These are phyloP conservation scores for Diadromus collaris DNA, from an alignment of 2,888 invertebrate species.

Conservation along the genomic window DNA sequence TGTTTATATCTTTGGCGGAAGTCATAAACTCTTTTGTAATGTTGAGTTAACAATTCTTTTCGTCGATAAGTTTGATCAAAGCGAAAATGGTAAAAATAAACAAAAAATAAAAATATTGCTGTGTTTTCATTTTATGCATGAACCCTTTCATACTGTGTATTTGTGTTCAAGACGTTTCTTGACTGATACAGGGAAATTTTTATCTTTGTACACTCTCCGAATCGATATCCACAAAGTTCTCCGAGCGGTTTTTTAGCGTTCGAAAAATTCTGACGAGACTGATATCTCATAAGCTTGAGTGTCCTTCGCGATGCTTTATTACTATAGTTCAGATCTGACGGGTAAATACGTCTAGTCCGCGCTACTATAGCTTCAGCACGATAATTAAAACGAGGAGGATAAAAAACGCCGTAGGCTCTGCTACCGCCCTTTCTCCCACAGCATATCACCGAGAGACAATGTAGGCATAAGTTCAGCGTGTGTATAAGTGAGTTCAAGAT, in stretches of 20 bases:
- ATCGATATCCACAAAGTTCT: not conserved
- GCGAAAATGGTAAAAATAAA: no score
- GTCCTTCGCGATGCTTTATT: not conserved
- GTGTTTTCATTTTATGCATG: no score
- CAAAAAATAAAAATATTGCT: no score
- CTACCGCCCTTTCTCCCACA: slow-evolving; percentile 26
- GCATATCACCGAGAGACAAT: slow-evolving; percentile 26
- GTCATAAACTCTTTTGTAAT: no score
- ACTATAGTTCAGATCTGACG: not conserved
- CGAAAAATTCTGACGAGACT: not conserved
- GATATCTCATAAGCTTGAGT: not conserved
- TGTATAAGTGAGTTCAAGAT: not conserved
- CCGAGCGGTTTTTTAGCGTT: not conserved
- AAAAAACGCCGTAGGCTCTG: slow-evolving; percentile 15
- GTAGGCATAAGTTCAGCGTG: not conserved
- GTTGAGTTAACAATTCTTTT: no score
- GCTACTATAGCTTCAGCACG: slow-evolving; percentile 19
- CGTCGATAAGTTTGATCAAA: no score
- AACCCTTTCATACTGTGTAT: no score
- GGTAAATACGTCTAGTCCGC: slow-evolving; percentile 4
- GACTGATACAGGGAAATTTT: no score
- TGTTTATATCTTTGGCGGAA: no score
- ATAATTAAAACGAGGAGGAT: slow-evolving; percentile 42
- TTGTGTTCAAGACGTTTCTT: no score
- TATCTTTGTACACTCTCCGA: not conserved